Base-by-base conservation (phyloP, 2,888 invertebrate species). In the Cyclophora punctaria region DNA sequence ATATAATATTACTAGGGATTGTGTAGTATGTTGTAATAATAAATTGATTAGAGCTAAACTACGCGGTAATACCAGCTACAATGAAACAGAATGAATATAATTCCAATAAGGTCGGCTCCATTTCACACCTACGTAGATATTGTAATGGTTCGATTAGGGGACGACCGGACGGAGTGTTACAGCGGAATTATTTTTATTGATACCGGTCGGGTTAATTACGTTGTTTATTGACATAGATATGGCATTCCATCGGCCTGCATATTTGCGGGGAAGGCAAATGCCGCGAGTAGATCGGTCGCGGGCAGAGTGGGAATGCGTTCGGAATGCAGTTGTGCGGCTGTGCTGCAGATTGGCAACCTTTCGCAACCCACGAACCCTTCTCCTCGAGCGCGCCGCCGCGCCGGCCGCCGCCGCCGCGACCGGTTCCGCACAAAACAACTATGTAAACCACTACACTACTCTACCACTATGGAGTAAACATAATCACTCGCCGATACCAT, bases 261-360 rank as follows among this genome's bases (percentile, higher is more conserved):
- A 53, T 62, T 66, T 61, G 66, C 59, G 60, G 57, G 59, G 49
- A 46, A 45, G 54, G 46, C 66, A 65, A 66, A 66, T 67, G 62
- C 64, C 66, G 63, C 60, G 60, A 62, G 61, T 72, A 68, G 73
- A 71, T 74, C 71, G 67, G 64, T 66, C 60, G 68, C 66, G 68
- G 58, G 54, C 59, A 47, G 53, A 53, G 48, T 57, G 58, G 81
- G 79, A 83, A 82, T 81, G 82, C 80, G 80, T 59, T 76, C 77
- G 78, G 76, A 76, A 80, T 81, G 80, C 77, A 73, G 66, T 61
- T 67, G 51, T 55, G 65, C 69, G 64, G 54, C 67, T 48, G 45
- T 44, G 54, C 59, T 74, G 75, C 73, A 73, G 71, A 75, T 68
- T 68, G 73, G 72, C 67, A 63, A 60, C 74, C 71, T 71, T 73